Evolutionary conservation across 2,797 vertebrate genomes (phyloP), one percentile per base, ranked within the genome.

Genomic region (Onychomys arenicola): DNA sequence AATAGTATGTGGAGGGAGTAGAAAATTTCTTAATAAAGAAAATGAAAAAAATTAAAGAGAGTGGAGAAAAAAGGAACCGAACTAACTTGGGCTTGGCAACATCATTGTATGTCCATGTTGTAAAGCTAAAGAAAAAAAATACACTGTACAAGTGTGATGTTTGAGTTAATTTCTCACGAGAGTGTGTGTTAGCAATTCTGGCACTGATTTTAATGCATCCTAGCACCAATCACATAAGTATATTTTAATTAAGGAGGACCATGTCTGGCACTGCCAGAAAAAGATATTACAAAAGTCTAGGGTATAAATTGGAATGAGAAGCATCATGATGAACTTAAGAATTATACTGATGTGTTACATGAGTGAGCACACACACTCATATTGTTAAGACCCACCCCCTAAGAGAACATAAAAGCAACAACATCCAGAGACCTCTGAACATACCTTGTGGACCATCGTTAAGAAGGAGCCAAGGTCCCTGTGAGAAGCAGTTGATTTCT

Each of bases 171-270:
- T 55, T 92, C 29, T 90, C 52, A 76, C 3, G 16, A 29, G 2
- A 10, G 17, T 23, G 17, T 71, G 52, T 34, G 63, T 65, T 63
- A 93, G 65, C 12, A 87, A 80, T 87, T 63, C 86, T 90, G 43
- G 55, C 32, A 29, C 23, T 46, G 81, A 19, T 63, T 71, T 43
- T 71, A 81, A 49, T 32, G 37, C 43, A 91, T 52, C 37, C 34
- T 40, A 81, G 2, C 8, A 0, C 12, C 77, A 23, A 91, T 91
- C 19, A 93, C 86, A 52, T 34, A 87, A 77, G 29, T 43, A 77
- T 37, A 49, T 59, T 96, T 94, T 85, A 73, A 73, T 63, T 86
- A 93, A 77, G n/a, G 46, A 92, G 11, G 85, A 32, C 40, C 76
- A 23, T 6, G 8, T 57, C 25, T 87, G 34, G 90, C 83, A 61